phyloP scores from a whole-genome alignment of 2,888 invertebrate species.

The Sialis fuliginosa region DNA sequence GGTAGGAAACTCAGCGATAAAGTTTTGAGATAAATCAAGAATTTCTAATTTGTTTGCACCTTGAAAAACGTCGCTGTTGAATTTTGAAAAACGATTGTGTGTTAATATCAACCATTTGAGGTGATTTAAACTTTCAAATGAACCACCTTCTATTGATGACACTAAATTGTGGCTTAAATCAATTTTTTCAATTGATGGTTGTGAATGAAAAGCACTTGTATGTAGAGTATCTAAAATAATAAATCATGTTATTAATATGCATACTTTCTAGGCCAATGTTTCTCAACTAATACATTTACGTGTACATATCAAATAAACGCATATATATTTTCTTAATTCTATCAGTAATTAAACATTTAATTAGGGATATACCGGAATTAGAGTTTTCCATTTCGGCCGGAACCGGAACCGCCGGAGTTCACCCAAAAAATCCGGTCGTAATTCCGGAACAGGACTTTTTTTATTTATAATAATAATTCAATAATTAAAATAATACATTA shows the following conservation, averaged over 20 bases:
- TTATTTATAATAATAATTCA: no score
- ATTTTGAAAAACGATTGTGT: slow-evolving; percentile 57
- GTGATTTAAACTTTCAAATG: slow-evolving; percentile 48
- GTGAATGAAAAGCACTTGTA: slow-evolving; percentile 47
- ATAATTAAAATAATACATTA: no score
- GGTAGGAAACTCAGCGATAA: slow-evolving; percentile 63
- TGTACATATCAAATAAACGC: no score
- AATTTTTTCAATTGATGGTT: slow-evolving; percentile 51
- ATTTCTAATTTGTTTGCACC: slow-evolving; percentile 57
- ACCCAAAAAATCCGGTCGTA: no score
- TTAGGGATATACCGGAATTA: not conserved
- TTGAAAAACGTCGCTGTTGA: slow-evolving; percentile 73
- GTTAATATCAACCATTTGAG: slow-evolving; percentile 54
- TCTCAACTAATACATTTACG: no score
- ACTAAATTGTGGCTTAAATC: slow-evolving; percentile 68
- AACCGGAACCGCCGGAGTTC: no score
- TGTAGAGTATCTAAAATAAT: slow-evolving; percentile 1
- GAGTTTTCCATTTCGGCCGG: no score
- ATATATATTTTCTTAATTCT: no score
- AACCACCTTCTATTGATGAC: slow-evolving; percentile 53
- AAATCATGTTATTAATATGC: not conserved
- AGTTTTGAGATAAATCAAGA: slow-evolving; percentile 74
- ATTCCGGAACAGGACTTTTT: no score
- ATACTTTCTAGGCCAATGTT: no score
- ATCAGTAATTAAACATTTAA: not conserved